Conservation (phyloP, 2,797 vertebrate species). For the Telmatherina bonti region DNA sequence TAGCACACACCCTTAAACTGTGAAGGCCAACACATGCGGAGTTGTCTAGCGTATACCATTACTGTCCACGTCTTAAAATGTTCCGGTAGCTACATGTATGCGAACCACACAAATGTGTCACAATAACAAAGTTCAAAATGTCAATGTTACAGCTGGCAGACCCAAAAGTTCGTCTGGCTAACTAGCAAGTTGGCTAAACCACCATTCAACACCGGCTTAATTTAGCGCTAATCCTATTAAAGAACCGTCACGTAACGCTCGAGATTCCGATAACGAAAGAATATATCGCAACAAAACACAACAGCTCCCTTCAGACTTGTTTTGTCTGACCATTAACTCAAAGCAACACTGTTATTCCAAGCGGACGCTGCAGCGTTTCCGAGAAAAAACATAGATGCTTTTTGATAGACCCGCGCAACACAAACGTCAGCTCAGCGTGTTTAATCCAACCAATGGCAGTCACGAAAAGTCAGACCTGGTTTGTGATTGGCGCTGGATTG, state of each 20-base stretch:
- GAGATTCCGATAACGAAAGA: constrained; percentile 18
- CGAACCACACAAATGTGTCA: neutral
- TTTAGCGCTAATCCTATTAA: constrained; percentile 77
- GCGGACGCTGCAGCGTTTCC: neutral
- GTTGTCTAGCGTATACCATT: neutral
- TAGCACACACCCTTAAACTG: neutral
- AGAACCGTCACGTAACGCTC: constrained; percentile 43
- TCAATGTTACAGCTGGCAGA: neutral
- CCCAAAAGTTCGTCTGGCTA: constrained; percentile 11
- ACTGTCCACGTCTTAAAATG: neutral
- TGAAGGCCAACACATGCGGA: neutral
- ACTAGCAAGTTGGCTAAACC: constrained; percentile 48
- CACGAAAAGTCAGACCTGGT: rapidly evolving
- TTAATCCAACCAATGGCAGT: constrained; percentile 69
- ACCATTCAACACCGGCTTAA: constrained; percentile 58
- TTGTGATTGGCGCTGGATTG: constrained; percentile 22
- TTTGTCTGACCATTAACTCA: rapidly evolving
- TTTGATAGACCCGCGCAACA: constrained; percentile 78
- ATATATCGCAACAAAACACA: neutral
- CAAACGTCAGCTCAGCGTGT: constrained; percentile 30
- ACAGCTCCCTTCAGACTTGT: too few relatives aligned
- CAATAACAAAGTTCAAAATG: neutral
- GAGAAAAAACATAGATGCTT: constrained; percentile 10
- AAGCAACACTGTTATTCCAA: neutral
- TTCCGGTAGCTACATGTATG: neutral